Base-by-base conservation (phyloP, 2,888 invertebrate species). In the Steromphala cineraria region DNA sequence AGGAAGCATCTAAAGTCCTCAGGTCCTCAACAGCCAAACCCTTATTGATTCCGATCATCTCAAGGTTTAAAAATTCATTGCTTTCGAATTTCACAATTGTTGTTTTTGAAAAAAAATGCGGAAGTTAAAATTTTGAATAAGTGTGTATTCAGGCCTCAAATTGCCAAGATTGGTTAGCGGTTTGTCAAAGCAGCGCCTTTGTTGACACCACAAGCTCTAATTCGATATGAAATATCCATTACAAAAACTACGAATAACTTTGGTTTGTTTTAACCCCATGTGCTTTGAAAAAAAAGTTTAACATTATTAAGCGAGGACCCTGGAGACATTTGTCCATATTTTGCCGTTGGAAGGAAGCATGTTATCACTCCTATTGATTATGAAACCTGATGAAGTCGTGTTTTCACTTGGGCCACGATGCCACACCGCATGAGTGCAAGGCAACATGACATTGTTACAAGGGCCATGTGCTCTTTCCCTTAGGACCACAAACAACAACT, bases 331-430 rank as follows among this genome's bases (percentile, higher is more conserved):
- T 36, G 40, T 71, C 40, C 31, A 71, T 71, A 71, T 71, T 40
- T 71, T 36, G 71, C 71, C 31, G 19, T 31, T 36, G 36, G 71
- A 71, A 36, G 28, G 40, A 36, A 36, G 36, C 71, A 40, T 40
- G 40, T 71, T 40, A 71, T 71, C n/a, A 40, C 71, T 28, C 36
- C 36, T 71, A 71, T 71, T 71, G 71, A 71, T 71, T 36, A 71
- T 56, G 13, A 19, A 71, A 36, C 36, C 36, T 71, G 36, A 28
- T 15, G n/a, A 17, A 71, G 36, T 10, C n/a, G 71, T 36, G 31
- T 71, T 31, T 71, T 31, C 40, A 17, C 17, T 19, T 15, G 31
- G n/a, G 71, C 19, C 36, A 36, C 36, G 3, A 5, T 71, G 71
- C 36, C 19, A 36, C 36, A 71, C 15, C 40, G 0, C 28, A 17